phyloP scores from a whole-genome alignment of 2,888 invertebrate genomes.

The Stenodema calcarata region DNA sequence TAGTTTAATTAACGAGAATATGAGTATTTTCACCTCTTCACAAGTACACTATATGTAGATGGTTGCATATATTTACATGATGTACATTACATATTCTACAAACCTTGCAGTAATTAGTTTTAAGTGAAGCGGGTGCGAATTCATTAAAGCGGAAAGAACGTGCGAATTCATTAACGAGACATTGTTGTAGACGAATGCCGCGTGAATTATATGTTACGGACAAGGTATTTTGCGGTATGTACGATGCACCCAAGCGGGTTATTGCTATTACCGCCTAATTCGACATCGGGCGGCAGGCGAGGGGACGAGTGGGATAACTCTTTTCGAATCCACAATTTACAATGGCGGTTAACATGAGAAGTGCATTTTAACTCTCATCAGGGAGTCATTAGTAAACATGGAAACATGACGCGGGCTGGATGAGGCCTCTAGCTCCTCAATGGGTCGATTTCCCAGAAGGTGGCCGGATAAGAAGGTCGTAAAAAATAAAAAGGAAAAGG shows the following conservation, averaged over 20 bases:
- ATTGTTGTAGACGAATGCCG: not conserved
- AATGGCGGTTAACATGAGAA: not conserved
- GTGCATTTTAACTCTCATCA: not conserved
- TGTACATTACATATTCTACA: too few relatives aligned
- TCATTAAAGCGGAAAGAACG: not conserved
- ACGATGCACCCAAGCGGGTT: not conserved
- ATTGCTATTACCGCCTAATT: not conserved
- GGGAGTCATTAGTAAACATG: not conserved
- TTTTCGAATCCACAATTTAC: not conserved
- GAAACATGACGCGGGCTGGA: not conserved
- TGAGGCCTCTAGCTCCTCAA: not conserved
- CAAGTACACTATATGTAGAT: too few relatives aligned
- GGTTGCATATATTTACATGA: too few relatives aligned
- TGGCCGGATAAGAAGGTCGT: not conserved
- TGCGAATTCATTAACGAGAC: not conserved
- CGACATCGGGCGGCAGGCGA: not conserved
- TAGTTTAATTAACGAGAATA: too few relatives aligned
- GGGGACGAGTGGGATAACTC: too few relatives aligned
- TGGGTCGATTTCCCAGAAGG: not conserved
- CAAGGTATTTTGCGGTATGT: not conserved
- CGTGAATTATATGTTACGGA: not conserved
- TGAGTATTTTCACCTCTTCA: too few relatives aligned
- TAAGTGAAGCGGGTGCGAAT: not conserved
- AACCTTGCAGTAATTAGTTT: not conserved
- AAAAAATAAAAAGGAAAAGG: too few relatives aligned